Evolutionary conservation across 1,140 invertebrate species (phyloP), one percentile per base, ranked within the genome.

Genomic region (Brachionus manjavacas): DNA sequence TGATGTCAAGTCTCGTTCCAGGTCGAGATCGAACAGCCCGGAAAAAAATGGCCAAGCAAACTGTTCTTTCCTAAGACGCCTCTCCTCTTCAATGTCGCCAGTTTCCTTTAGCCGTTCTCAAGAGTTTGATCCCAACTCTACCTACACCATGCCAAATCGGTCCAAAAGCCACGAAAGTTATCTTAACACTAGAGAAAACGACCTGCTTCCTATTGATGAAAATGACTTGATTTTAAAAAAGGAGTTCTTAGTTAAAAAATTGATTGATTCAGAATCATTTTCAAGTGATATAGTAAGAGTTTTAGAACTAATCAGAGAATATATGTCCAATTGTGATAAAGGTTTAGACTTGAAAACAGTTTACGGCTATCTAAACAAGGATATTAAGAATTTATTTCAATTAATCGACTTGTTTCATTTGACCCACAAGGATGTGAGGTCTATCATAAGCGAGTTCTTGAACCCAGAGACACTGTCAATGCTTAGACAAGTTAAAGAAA

Each of bases 181-280:
- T 28, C 23, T 76, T 11, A 76, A 3, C 8, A 23, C 7, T 4
- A 76, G 12, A 25, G 72, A 76, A 20, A 25, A 76, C 20, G 72
- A 76, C 23, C 8, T 4, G 41, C 2, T 76, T 25, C 43, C 16
- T 4, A 49, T 49, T 8, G 39, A 76, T 49, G 72, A 76, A 76
- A 76, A 49, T 76, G 43, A 76, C 25, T 28, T 49, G 11, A 76
- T 76, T 46, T 14, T 49, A 23, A 76, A 76, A 76, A 76, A 76
- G 46, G 72, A 76, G 31, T 76, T 76, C 52, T 76, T 76, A 23
- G 25, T 76, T 0, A 76, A 76, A 23, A 76, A 76, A 25, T 25
- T 76, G n/a, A 76, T 76, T 23, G 41, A 76, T 76, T 49, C 72
- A 23, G 72, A 76, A 25, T 76, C 72, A n/a, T 76, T 76, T 76